Evolutionary conservation across 2,888 invertebrate species (phyloP), one percentile per base, ranked within the genome.

Genomic region (Trypoxylon attenuatum): DNA sequence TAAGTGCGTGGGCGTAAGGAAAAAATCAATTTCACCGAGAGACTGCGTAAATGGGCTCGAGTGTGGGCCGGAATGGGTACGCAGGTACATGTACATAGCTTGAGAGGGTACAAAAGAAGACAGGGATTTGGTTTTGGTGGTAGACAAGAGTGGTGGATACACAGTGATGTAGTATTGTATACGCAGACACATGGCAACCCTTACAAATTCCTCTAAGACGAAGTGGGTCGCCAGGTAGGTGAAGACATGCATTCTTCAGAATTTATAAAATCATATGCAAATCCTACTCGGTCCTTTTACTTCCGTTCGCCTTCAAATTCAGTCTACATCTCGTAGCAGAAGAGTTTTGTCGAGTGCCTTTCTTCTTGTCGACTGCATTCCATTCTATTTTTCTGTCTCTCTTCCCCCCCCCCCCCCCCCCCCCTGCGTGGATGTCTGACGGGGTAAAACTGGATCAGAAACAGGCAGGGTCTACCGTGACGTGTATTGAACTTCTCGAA

Each of bases 191-290:
- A 47, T 38, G 19, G 29, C 43, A 38, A 21, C 49, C 29, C 33
- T 60, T 58, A 67, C 66, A 69, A 68, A 73, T 75, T 73, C 67
- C 19, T n/a, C n/a, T 45, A 16, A 18, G 39, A 57, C 29, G 45
- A 15, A 13, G 22, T 16, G 23, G 33, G 27, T 41, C 41, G 50
- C 19, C 42, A 21, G 52, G 66, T 66, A 29, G 39, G 27, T 41
- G 46, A 45, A 13, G 46, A 22, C 51, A 62, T 66, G 73, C 68
- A 67, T 75, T 74, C 73, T 77, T 70, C 58, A 65, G 71, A 81
- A 82, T 79, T 81, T 78, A 75, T 75, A 75, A 80, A 81, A 82
- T 79, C 73, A 79, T 80, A 80, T 77, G 81, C 74, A 78, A 80
- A 82, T 82, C 76, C 70, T 13, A 33, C 33, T 6, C 0, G n/a